Percentiles rank a stretch among this genome's conserved stretches.
Evolutionary conservation across 2,113 vertebrate species (phyloP).

Genomic region (Potamarius usumacintae): DNA sequence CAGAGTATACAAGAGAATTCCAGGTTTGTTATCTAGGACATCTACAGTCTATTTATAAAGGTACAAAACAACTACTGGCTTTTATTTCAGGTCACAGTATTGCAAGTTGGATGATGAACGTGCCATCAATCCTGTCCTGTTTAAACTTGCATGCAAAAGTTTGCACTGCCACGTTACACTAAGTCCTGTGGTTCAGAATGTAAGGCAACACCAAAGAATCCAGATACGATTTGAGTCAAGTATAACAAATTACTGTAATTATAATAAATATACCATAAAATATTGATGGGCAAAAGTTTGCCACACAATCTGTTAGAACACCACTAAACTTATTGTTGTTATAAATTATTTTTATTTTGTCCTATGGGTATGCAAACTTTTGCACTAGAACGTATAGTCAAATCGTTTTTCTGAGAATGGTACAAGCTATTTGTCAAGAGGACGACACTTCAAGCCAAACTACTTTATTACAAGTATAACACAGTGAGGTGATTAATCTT

Average conservation of each 20-base stretch:
- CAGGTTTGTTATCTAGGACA: constrained; percentile 9
- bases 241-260: not conserved
- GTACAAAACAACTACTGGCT: constrained; percentile 10
- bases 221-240: not conserved
- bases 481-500: not conserved
- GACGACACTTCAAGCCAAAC: not conserved
- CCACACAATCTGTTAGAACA: not conserved
- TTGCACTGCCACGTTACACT: not conserved
- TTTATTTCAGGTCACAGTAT: constrained; percentile 17
- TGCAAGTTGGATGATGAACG: constrained; percentile 13
- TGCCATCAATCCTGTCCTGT: not conserved
- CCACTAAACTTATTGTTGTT: not conserved
- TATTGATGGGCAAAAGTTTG: not conserved
- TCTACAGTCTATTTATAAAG: constrained; percentile 32
- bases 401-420: not conserved
- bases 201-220: not conserved
- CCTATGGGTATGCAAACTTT: not conserved
- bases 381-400: not conserved
- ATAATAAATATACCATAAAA: not conserved
- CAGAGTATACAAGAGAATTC: constrained; percentile 35
- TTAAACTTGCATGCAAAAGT: not conserved
- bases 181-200: not conserved
- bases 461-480: not conserved
- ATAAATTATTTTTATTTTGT: not conserved
- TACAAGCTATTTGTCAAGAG: not conserved